Evolutionary conservation across 2,797 vertebrate genomes (phyloP), one percentile per base, ranked within the genome.

Genomic region (Tauraco hartlaubi): DNA sequence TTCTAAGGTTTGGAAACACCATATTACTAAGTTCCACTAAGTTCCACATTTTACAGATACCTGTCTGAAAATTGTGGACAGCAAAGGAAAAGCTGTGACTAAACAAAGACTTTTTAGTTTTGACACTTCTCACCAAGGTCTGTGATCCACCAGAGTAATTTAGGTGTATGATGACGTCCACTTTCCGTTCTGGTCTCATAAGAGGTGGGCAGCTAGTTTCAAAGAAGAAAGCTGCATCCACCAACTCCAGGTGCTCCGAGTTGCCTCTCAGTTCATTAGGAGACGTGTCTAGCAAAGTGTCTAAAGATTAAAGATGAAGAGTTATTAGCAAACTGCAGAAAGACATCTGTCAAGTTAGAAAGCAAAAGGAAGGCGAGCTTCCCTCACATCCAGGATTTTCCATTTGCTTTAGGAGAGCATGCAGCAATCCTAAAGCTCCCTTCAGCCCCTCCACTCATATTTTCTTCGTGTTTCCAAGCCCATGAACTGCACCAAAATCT

Each of bases 171-270:
- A 99, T 98, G 92, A 99, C 78, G 5, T 99, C 98, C 9, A 97
- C 97, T 55, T 97, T 97, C 81, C 99, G 86, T 68, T 99, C 98
- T 5, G 98, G 94, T 78, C 97, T 97, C 81, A 99, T 94, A 56
- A 99, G 94, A 9, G 99, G 99, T 2, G 98, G 97, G 44, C 97
- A 99, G 92, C 98, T 98, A 26, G 98, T 97, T 96, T 99, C 99
- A 89, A 99, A 97, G 59, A 97, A 98, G 89, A 99, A 98, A 5
- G 98, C 99, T 5, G 98, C 97, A 90, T 99, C 99, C 92, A 99
- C 97, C 58, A 99, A 90, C 55, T 96, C 95, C 80, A 99, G 79
- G 64, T 98, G 97, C 12, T 97, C 96, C 0, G 97, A 97, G 6
- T 96, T 94, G 20, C 96, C 97, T 9, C 98, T 99, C 95, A 99